These are phyloP conservation scores for crab-eating macaque (Macaca fascicularis) DNA, from an alignment of 2,113 vertebrate genomes.

Conservation along the genomic window DNA sequence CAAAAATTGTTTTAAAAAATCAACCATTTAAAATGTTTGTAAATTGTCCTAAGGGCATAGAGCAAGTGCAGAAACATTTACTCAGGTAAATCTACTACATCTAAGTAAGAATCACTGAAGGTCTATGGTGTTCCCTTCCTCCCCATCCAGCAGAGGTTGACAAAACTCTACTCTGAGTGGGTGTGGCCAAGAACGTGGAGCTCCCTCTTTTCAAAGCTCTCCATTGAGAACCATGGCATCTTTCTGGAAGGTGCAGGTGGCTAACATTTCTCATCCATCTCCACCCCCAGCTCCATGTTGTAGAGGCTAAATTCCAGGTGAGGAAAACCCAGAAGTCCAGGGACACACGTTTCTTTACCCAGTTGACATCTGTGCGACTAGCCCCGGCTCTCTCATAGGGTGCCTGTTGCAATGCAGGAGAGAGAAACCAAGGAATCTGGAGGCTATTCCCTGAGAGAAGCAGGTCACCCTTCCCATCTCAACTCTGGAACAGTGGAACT, in stretches of 20 bases:
- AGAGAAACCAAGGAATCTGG: background rate
- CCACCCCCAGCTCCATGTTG: background rate
- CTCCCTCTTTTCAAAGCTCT: fast-evolving
- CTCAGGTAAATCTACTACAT: background rate
- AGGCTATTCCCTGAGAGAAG: background rate
- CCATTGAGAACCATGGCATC: fast-evolving
- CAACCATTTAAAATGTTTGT: background rate
- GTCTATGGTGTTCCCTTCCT: background rate
- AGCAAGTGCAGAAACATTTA: background rate
- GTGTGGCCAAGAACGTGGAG: background rate
- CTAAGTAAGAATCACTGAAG: background rate
- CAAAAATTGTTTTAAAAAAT: background rate
- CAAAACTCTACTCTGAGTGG: background rate
- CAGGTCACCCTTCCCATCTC: background rate
- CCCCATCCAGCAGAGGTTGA: background rate
- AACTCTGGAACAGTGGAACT: background rate
- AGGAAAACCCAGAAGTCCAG: background rate
- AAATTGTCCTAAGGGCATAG: background rate
- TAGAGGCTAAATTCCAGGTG: background rate
- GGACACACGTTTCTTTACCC: background rate
- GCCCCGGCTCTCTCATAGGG: background rate
- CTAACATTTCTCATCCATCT: background rate
- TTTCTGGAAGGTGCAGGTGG: background rate
- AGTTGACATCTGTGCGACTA: fast-evolving
- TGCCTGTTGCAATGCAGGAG: background rate